Base-by-base conservation (phyloP, 2,797 vertebrate species). In the Gastrophryne carolinensis region DNA sequence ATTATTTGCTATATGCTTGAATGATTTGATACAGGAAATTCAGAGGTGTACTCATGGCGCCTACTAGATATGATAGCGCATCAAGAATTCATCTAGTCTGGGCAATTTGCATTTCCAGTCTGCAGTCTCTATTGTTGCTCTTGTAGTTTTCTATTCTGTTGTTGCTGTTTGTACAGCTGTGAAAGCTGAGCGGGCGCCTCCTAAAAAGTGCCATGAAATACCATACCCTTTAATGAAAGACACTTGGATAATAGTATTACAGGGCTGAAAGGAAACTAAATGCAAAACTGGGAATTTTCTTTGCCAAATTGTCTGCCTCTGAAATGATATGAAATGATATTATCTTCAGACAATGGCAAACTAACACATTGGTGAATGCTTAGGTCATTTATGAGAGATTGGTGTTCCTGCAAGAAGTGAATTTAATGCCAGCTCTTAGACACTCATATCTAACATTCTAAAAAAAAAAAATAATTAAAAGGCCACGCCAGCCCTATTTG, bases 1-100 rank as follows among this genome's bases (percentile, higher is more conserved):
- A 70, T 77, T 77, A 77, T 77, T 77, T 63, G 49, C 61, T 77
- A 64, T 70, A 71, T 66, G 56, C 47, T 27, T 35, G 50, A 77
- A 24, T 49, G 66, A 47, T 64, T 77, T 70, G 44, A 77, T 64
- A 34, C 49, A 15, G 26, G 34, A 77, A 64, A 56, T 37, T 56
- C 66, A 49, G 54, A 70, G 35, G 66, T 11, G 39, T 69, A 52
- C 57, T 62, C 61, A 47, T 53, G 26, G 60, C 24, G 65, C 57
- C 56, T 24, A 10, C 21, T n/a, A 41, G 61, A 70, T 70, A 71
- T 70, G 67, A 71, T 63, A 71, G 58, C 50, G 27, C 66, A 77
- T 77, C 58, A 70, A 30, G 49, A 77, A 70, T 63, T 54, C 58
- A 63, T 77, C 58, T 64, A 53, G 53, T 47, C 54, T 24, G 52